Evolutionary conservation across 2,113 vertebrate genomes (phyloP), one percentile per base, ranked within the genome.

Genomic region (Notothenia rossii): DNA sequence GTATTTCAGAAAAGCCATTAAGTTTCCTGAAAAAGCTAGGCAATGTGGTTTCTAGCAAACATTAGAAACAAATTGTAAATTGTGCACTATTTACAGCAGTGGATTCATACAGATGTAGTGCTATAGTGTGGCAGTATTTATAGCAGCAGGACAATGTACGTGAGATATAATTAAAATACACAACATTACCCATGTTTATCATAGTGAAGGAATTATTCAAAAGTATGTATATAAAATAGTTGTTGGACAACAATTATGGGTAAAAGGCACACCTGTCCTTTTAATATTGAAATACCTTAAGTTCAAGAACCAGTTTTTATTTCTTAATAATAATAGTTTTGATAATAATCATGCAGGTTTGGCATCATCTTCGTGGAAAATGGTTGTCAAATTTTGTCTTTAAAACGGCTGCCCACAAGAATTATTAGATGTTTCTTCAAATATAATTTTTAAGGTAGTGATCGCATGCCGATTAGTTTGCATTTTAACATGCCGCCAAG

Each of bases 321-420:
- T 20, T 53, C 25, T 36, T 25, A 72, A 33, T 14, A n/a, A n/a
- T 50, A 22, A 22, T 22, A 22, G 1, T 22, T 22, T 22, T 1
- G 22, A 22, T 25, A 72, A 33, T 14, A n/a, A n/a, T 50, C 61
- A 33, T 54, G 20, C 15, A 62, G 22, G n/a, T n/a, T 29, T 61
- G 66, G n/a, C 22, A 43, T 43, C 22, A 49, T 48, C 49, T 50
- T 25, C 43, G 53, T 40, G 54, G 46, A 14, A 43, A 72, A 65
- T 20, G 17, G 11, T n/a, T 29, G 29, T 29, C 29, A 40, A 56
- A 60, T 63, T 3, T 36, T 54, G 45, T 51, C 33, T 68, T 18
- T 12, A 50, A 72, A 73, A 58, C 25, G 14, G 59, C 36, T 36
- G 59, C 55, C 53, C 60, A 48, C 7, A 7, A 74, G 15, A 60